A percentile compares a stretch with the other conserved stretches of the same genome.
Conservation (phyloP, 2,888 invertebrate species). For the Ectemnius lituratus region DNA sequence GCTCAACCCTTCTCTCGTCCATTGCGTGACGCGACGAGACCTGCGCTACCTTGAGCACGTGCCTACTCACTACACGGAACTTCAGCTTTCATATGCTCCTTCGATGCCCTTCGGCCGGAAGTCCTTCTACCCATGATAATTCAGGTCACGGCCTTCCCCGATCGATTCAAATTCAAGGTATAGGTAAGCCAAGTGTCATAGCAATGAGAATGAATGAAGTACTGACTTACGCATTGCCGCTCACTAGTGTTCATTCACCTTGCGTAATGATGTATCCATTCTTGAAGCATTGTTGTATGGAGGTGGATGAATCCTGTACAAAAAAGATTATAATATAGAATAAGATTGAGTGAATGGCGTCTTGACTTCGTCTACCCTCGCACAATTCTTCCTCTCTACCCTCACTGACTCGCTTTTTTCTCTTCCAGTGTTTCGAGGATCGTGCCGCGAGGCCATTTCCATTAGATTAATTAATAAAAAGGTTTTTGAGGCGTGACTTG, state of each 20-base stretch:
- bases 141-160: conserved; percentile 1
- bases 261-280: too few species aligned
- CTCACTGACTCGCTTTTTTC: conserved; percentile 12
- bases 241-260: too few species aligned
- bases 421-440: conserved; percentile 17
- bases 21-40: conserved; percentile 41
- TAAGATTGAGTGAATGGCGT: neutral
- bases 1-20: conserved; percentile 64
- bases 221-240: too few species aligned
- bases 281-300: neutral
- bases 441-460: conserved; percentile 29
- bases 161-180: too few species aligned
- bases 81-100: conserved; percentile 24
- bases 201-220: too few species aligned
- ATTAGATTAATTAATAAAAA: conserved; percentile 67
- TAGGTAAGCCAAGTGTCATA: too few species aligned
- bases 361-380: conserved; percentile 4
- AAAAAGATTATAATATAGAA: neutral
- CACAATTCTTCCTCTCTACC: conserved; percentile 20
- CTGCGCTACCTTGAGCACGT: conserved; percentile 30
- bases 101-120: neutral
- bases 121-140: conserved; percentile 1
- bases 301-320: neutral
- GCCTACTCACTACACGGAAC: conserved; percentile 10
- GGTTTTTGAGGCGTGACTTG: conserved; percentile 53